A percentile compares a stretch with the other conserved stretches of the same genome.
Evolutionary conservation across 2,888 invertebrate genomes (phyloP).

Genomic region (Parthenolecanium corni): DNA sequence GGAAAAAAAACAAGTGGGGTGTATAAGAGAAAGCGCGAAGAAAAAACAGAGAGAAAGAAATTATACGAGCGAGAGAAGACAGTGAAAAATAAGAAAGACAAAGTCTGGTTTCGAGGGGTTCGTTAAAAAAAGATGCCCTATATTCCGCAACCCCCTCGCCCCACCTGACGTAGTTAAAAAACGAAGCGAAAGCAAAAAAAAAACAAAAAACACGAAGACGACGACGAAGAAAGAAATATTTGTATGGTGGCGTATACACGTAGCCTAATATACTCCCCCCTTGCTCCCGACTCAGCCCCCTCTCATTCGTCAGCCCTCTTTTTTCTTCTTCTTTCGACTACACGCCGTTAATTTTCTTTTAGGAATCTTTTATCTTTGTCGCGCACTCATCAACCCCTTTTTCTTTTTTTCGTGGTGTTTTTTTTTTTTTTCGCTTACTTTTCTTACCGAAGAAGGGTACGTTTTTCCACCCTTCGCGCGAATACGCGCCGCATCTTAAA

Average conservation of each 20-base stretch:
- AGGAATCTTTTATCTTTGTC: conserved; percentile 43
- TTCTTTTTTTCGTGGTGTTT: neutral
- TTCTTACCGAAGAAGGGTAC: neutral
- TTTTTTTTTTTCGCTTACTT: conserved; percentile 28
- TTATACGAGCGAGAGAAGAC: neutral
- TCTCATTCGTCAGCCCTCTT: neutral
- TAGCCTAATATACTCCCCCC: conserved; percentile 23
- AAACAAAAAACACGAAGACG: no score
- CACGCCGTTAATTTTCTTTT: conserved; percentile 46
- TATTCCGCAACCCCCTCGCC: conserved; percentile 30
- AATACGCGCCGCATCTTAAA: conserved; percentile 29
- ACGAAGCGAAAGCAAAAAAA: no score
- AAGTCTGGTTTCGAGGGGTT: conserved; percentile 23
- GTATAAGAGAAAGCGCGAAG: neutral
- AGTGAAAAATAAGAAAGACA: conserved; percentile 16
- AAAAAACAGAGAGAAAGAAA: no score
- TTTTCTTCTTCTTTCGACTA: neutral
- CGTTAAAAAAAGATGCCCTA: conserved; percentile 31
- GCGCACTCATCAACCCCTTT: conserved; percentile 37
- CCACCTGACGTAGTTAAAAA: conserved; percentile 29
- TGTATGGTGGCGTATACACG: conserved; percentile 35
- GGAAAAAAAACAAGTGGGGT: no score
- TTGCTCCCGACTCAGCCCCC: neutral
- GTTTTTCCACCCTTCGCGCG: conserved; percentile 3
- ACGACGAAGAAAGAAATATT: conserved; percentile 33